These are phyloP conservation scores for Onychomys torridus DNA, from an alignment of 2,797 vertebrate genomes.

Conservation along the genomic window DNA sequence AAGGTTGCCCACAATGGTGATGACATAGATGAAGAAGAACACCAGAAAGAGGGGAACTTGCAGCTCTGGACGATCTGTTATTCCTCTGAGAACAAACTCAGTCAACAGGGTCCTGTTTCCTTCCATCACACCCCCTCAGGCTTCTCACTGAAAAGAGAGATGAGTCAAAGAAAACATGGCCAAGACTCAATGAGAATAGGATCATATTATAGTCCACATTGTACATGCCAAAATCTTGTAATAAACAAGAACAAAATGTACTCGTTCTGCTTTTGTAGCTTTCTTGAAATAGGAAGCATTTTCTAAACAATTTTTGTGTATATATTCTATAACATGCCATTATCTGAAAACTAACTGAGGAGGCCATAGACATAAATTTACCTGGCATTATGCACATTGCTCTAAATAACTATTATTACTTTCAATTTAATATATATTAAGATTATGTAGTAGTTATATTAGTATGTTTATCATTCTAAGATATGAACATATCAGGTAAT, in stretches of 20 bases:
- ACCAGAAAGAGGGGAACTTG: conserved; percentile 37
- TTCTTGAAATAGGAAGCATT: background rate
- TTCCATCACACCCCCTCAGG: background rate
- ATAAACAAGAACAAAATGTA: background rate
- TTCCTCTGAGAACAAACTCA: conserved; percentile 64
- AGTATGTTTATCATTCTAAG: background rate
- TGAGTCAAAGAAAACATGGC: background rate
- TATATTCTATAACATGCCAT: background rate
- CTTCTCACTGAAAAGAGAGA: background rate
- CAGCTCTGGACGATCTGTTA: conserved; percentile 39
- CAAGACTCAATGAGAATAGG: background rate
- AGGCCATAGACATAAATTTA: background rate
- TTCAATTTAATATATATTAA: background rate
- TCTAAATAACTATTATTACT: background rate
- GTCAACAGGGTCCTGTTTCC: conserved; percentile 41
- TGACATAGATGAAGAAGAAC: conserved; percentile 67
- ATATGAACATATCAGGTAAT: background rate
- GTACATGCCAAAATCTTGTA: background rate
- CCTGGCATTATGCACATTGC: background rate
- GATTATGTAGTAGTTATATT: background rate
- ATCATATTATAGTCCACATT: background rate
- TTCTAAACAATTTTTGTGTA: background rate
- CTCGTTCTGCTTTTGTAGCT: background rate
- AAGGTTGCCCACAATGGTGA: conserved; percentile 66
- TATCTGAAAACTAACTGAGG: background rate